Base-by-base conservation (phyloP, 2,797 vertebrate genomes). In the Oreortyx pictus region DNA sequence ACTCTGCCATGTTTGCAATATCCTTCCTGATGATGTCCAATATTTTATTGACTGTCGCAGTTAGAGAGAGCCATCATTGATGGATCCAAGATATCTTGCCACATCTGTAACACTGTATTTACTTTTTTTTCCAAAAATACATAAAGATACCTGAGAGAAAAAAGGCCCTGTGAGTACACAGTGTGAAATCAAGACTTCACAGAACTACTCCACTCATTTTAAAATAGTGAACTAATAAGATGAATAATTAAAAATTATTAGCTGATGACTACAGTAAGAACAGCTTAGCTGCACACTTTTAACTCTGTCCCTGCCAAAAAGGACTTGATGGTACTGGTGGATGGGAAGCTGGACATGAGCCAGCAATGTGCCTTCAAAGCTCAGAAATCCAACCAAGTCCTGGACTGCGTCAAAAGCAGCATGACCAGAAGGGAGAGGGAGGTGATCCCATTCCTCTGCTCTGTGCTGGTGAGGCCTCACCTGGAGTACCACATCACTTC, bases 191-290 rank as follows among this genome's bases (percentile, higher is more conserved):
- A 72, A 41, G 17, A 85, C 47, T 66, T 73, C 22, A 39, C 87
- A 81, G 82, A 96, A 92, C 78, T 65, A 78, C 19, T 41, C 61
- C 57, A 39, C 8, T 85, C 43, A 64, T 88, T 78, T 89, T 83
- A 50, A 65, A 83, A 83, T 61, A 72, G 89, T 68, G 44, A 88
- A 16, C 33, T 88, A 61, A 61, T 79, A 88, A 65, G 54, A 6
- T 68, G 41, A 84, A 83, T 47, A 78, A 81, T 65, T 88, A 52
- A 92, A 92, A 92, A 85, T 52, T 62, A 33, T 12, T 82, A 8
- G 54, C 25, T 71, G 61, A 22, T 10, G 5, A 68, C 29, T 82
- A 25, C 24, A 39, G 31, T 49, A 57, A 66, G 81, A 78, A 29
- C 66, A 78, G 20, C 16, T 89, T 71, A 78, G 37, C 33, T 88